Evolutionary conservation across 2,888 invertebrate species (phyloP).

Genomic region (Ornithoptera priamus): DNA sequence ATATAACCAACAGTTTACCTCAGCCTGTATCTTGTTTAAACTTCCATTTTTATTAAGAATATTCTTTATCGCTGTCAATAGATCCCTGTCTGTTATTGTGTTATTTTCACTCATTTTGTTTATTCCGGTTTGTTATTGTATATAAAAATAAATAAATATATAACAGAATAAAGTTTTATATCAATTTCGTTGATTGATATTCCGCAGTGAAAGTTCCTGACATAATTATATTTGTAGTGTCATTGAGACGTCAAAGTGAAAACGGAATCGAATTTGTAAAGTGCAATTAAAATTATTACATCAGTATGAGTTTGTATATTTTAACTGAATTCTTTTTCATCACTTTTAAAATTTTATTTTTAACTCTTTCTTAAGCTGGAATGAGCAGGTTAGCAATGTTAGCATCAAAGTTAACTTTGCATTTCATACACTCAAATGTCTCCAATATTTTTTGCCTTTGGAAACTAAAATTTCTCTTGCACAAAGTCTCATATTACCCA

Average conservation of each 20-base stretch:
- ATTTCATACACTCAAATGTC: too few relatives aligned
- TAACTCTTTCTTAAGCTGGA: too few relatives aligned
- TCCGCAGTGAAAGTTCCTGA: constrained; percentile 9
- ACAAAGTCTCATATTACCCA: too few relatives aligned
- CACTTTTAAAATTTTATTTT: too few relatives aligned
- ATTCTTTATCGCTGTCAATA: constrained; percentile 64
- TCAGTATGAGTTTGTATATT: neutral
- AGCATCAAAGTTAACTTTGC: too few relatives aligned
- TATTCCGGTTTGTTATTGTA: neutral
- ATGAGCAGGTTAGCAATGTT: too few relatives aligned
- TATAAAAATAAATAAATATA: neutral
- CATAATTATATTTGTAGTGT: constrained; percentile 17
- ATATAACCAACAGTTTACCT: constrained; percentile 47
- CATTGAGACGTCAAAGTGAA: constrained; percentile 13
- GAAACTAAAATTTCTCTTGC: too few relatives aligned
- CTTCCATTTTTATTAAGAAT: constrained; percentile 64
- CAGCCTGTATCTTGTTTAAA: constrained; percentile 68
- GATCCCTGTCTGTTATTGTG: constrained; percentile 61
- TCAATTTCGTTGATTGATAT: constrained; percentile 5
- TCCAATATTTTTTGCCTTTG: too few relatives aligned
- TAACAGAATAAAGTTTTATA: neutral
- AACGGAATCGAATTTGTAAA: neutral
- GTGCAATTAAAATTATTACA: neutral
- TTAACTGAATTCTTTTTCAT: too few relatives aligned
- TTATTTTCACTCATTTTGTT: constrained; percentile 55